Evolutionary conservation across 2,888 invertebrate species (phyloP).

Genomic region (Plebejus anna): DNA sequence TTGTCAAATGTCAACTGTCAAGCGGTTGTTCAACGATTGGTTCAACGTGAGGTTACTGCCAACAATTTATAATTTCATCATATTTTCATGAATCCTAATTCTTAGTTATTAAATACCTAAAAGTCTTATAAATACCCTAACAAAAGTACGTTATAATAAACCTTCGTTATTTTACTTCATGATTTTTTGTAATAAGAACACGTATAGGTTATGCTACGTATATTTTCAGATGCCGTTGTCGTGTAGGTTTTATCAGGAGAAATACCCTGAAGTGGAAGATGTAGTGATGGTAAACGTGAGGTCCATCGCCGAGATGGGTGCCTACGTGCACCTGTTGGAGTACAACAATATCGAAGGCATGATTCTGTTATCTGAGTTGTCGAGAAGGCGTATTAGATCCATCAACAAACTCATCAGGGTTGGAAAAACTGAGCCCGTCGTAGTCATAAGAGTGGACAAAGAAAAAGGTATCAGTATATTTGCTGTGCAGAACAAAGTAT

Average conservation of each 20-base stretch:
- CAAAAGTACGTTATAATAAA: conserved; percentile 31
- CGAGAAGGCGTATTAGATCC: conserved; percentile 98
- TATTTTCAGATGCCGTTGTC: conserved; percentile 88
- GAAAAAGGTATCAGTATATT: conserved; percentile 88
- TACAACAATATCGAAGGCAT: conserved; percentile 99
- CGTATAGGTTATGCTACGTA: conserved; percentile 59
- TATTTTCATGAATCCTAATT: background rate
- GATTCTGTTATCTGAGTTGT: conserved; percentile 98
- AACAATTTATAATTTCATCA: conserved; percentile 23
- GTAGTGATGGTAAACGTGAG: conserved; percentile 99
- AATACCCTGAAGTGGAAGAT: conserved; percentile 99
- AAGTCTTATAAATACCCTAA: conserved; percentile 28
- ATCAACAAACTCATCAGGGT: conserved; percentile 99
- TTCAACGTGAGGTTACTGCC: conserved; percentile 27
- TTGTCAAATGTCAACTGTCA: conserved; percentile 17
- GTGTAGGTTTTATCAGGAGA: conserved; percentile 98
- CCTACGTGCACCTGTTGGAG: conserved; percentile 97
- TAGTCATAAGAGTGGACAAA: conserved; percentile 99
- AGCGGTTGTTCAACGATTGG: conserved; percentile 22
- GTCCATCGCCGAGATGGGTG: conserved; percentile 99
- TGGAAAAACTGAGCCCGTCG: conserved; percentile 99
- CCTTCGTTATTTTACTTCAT: background rate
- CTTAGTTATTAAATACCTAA: conserved; percentile 10
- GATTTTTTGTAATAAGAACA: conserved; percentile 33
- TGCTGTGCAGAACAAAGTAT: background rate